Percentiles rank a stretch among this genome's conserved stretches.
Conservation (phyloP, 2,113 vertebrate species). For the Callorhinus ursinus region DNA sequence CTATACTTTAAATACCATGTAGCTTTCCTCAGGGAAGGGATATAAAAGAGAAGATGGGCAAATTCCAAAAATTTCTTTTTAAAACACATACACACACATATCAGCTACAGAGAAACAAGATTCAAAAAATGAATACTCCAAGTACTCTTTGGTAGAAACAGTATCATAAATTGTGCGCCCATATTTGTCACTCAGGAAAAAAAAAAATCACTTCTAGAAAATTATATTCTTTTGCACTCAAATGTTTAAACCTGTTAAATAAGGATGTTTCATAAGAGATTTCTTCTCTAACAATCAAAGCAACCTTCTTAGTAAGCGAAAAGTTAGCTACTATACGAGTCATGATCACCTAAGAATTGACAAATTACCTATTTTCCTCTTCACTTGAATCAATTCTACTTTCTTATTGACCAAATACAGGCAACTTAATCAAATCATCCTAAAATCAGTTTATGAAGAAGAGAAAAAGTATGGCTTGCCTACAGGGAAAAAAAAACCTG, state of each 20-base stretch:
- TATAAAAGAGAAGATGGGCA: constrained; percentile 45
- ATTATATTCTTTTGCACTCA: not conserved
- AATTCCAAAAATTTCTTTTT: constrained; percentile 54
- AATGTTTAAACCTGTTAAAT: constrained; percentile 8
- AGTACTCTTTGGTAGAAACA: not conserved
- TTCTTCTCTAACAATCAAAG: constrained; percentile 40
- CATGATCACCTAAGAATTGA: not conserved
- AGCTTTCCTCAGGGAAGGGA: constrained; percentile 55
- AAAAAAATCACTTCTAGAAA: not conserved
- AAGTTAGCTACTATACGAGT: constrained; percentile 32
- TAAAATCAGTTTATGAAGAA: constrained; percentile 29
- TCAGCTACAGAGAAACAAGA: not conserved
- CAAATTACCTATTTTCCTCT: not conserved
- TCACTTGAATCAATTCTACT: constrained; percentile 34
- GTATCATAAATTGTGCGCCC: not conserved
- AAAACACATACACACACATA: not conserved
- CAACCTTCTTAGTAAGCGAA: constrained; percentile 18
- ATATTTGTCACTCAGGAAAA: not conserved
- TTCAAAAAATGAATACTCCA: not conserved
- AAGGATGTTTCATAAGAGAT: not conserved
- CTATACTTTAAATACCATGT: constrained; percentile 64
- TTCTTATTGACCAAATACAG: constrained; percentile 31
- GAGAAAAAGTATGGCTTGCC: not conserved
- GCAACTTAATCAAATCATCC: not conserved
- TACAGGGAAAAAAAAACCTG: not conserved